A percentile compares a stretch with the other conserved stretches of the same genome.
Evolutionary conservation across 2,797 vertebrate species (phyloP).

Genomic region (Cyprinodon diabolis): DNA sequence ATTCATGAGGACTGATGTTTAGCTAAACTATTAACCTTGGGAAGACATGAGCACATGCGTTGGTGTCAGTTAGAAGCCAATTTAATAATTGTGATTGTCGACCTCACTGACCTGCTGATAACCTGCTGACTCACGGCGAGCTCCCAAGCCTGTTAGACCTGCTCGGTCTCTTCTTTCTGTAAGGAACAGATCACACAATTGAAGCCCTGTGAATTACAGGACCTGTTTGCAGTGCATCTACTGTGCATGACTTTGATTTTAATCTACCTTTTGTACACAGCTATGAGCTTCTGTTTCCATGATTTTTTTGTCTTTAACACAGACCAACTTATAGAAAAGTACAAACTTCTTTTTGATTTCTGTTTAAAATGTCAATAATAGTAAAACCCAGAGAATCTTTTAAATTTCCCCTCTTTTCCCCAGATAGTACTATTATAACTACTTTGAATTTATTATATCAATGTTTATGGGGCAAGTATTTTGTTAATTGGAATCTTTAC

Average conservation of each 20-base stretch:
- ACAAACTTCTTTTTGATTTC: neutral
- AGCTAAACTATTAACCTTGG: neutral
- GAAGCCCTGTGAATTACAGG: constrained; percentile 31
- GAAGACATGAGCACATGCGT: neutral
- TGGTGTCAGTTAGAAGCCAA: neutral
- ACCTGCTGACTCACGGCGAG: constrained; percentile 7
- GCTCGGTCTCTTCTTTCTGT: constrained; percentile 14
- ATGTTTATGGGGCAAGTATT: neutral
- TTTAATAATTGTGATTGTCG: neutral
- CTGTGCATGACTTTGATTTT: constrained; percentile 5
- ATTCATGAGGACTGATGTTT: neutral
- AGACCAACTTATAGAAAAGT: neutral
- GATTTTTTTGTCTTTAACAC: neutral
- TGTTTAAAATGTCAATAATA: neutral
- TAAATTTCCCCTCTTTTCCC: neutral
- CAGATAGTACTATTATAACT: neutral
- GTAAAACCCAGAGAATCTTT: neutral
- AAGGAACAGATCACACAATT: neutral
- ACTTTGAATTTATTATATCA: neutral
- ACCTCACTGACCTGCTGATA: constrained; percentile 4
- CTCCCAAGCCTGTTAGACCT: constrained; percentile 47
- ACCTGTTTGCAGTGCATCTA: neutral
- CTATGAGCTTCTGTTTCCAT: neutral
- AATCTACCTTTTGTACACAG: constrained; percentile 1
- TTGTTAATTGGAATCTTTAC: neutral